Base-by-base conservation (phyloP, 2,113 vertebrate species). In the Lates calcarifer region DNA sequence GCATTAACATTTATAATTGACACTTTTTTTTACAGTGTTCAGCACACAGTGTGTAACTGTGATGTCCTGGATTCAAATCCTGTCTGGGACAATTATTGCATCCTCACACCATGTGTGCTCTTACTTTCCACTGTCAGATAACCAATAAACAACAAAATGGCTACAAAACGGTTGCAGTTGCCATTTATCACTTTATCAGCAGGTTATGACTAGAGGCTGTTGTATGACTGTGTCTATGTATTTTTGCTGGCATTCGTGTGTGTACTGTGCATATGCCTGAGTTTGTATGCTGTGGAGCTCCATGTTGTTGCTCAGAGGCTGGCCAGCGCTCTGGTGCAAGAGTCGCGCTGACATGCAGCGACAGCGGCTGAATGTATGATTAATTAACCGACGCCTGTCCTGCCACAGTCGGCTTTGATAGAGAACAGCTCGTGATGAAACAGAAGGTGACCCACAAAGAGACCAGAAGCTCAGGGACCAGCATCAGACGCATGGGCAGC, bases 361-460 rank as follows among this genome's bases (percentile, higher is more conserved):
- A 78, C 82, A 73, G 41, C 22, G 74, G 67, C 79, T 88, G 89
- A 92, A 83, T 88, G 69, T 86, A 83, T 90, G 92, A 92, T 92
- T 93, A 90, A 92, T 91, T 92, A 94, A 87, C 57, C 37, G 33
- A 79, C 20, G 79, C 76, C 65, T 74, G 83, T 91, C 78, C 81
- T 29, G 73, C 83, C 79, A 51, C 74, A 41, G 85, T 84, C 76
- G 15, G 78, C 87, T 91, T 74, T 90, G 82, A 91, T 83, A 85
- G 81, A 77, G 83, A 91, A 61, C 85, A 83, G 81, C 84, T 87
- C 69, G 62, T 57, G 75, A 89, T 90, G 83, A 87, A 88, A 88
- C 89, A 91, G 89, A 91, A 90, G 92, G 90, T 90, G 90, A 91
- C 85, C 89, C 91, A 92, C 84, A 86, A 92, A 83, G 60, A 73